A percentile compares a stretch with the other conserved stretches of the same genome.
phyloP scores from a whole-genome alignment of 2,113 vertebrate species.

The Lamprotornis superbus region DNA sequence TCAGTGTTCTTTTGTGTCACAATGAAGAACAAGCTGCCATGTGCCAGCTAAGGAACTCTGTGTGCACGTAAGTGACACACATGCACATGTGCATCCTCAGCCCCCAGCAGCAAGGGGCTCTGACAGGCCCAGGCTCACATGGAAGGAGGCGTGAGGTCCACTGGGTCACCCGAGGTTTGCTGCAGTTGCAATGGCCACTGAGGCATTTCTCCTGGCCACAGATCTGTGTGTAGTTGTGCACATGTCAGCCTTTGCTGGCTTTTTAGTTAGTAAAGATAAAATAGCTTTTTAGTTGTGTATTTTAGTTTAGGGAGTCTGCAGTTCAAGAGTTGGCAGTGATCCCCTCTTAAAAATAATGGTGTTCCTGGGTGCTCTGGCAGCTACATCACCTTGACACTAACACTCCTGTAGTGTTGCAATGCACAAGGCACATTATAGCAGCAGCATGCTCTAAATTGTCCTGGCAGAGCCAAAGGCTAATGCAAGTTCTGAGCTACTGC shows the following conservation, averaged over 20 bases:
- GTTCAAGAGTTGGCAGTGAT: background rate
- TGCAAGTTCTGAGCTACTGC: background rate
- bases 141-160: background rate
- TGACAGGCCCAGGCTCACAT: background rate
- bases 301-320: background rate
- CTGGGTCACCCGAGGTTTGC: background rate
- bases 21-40: background rate
- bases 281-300: background rate
- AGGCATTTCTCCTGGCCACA: background rate
- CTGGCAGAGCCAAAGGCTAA: background rate
- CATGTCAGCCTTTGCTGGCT: background rate
- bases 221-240: background rate
- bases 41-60: background rate
- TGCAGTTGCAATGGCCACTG: background rate
- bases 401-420: background rate
- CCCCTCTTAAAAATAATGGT: background rate
- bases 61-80: background rate
- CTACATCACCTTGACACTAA: background rate
- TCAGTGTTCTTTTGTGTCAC: rapidly evolving
- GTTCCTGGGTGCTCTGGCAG: background rate
- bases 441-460: background rate
- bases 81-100: rapidly evolving
- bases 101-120: background rate
- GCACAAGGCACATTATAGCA: background rate
- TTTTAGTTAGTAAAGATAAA: background rate